Conservation (phyloP, 92 coral and sea anemone genomes). For the Zoanthus gigantus region DNA sequence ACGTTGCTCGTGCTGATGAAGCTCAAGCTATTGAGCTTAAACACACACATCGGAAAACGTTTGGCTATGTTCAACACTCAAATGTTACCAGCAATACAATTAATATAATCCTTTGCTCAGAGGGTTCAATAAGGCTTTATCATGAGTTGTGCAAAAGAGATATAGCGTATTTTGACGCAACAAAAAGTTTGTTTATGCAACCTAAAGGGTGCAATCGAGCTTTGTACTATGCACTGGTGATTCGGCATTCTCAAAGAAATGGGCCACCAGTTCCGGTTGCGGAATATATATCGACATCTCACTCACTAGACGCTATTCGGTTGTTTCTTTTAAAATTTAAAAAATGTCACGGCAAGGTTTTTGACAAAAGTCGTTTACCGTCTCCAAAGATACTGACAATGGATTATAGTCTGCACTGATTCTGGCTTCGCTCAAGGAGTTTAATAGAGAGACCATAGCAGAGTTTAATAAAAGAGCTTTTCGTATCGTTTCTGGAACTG, state of each 20-base stretch:
- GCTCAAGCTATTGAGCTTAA: constrained; percentile 19
- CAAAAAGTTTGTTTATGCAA: not conserved
- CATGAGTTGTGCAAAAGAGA: constrained; percentile 18
- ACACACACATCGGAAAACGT: constrained; percentile 20
- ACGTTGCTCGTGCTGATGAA: not conserved
- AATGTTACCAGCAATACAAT: not conserved
- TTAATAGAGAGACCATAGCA: not conserved
- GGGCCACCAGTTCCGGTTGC: constrained; percentile 37
- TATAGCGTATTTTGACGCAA: constrained; percentile 11
- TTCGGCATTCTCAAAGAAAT: not conserved
- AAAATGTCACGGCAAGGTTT: constrained; percentile 34
- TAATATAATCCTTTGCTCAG: not conserved
- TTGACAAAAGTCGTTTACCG: not conserved
- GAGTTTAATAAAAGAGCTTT: not conserved
- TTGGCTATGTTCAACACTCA: constrained; percentile 3
- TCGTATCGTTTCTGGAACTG: not conserved
- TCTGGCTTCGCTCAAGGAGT: constrained; percentile 3
- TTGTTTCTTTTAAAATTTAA: constrained; percentile 4
- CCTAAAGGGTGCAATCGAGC: not conserved
- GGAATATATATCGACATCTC: not conserved
- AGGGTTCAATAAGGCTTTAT: constrained; percentile 21
- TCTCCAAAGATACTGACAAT: not conserved
- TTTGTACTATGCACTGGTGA: constrained; percentile 41
- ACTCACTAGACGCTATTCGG: constrained; percentile 8
- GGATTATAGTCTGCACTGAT: constrained; percentile 26